Percentiles rank a stretch among this genome's conserved stretches.
Evolutionary conservation across 2,888 invertebrate genomes (phyloP).

Genomic region (Junonia oenone): DNA sequence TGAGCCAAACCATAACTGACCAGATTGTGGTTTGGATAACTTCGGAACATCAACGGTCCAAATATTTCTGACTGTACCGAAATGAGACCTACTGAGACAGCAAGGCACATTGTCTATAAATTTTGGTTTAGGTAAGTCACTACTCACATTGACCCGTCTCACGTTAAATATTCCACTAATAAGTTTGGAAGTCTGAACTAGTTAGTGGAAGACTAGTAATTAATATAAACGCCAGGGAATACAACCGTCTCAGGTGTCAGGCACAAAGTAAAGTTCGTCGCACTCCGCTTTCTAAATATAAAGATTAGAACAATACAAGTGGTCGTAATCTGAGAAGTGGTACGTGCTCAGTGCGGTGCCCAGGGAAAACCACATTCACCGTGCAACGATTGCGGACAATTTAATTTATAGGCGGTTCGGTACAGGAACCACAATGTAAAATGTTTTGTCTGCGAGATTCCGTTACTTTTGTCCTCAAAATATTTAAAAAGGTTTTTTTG

Average conservation of each 20-base stretch:
- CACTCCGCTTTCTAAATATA: constrained; percentile 24
- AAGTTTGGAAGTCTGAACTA: background rate
- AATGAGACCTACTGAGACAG: too few relatives aligned
- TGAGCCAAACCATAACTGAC: too few relatives aligned
- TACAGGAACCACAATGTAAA: background rate
- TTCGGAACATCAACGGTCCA: too few relatives aligned
- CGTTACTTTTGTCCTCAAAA: too few relatives aligned
- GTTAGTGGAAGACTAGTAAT: background rate
- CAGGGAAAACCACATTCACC: constrained; percentile 27
- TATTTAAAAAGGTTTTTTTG: background rate
- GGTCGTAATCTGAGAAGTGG: constrained; percentile 27
- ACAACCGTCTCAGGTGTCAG: background rate
- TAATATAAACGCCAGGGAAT: constrained; percentile 4
- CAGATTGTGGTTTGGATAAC: too few relatives aligned
- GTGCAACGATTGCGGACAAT: constrained; percentile 17
- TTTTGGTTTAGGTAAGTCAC: background rate
- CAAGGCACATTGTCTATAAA: too few relatives aligned
- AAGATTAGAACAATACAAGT: constrained; percentile 28
- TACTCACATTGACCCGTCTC: background rate
- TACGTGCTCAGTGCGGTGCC: constrained; percentile 24
- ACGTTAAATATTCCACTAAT: background rate
- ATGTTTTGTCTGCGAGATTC: background rate
- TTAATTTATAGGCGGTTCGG: constrained; percentile 22
- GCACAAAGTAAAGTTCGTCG: constrained; percentile 22
- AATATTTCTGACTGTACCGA: too few relatives aligned